Percentiles rank a stretch among this genome's conserved stretches.
Evolutionary conservation across 2,113 vertebrate genomes (phyloP).

Genomic region (Todiramphus chloris): DNA sequence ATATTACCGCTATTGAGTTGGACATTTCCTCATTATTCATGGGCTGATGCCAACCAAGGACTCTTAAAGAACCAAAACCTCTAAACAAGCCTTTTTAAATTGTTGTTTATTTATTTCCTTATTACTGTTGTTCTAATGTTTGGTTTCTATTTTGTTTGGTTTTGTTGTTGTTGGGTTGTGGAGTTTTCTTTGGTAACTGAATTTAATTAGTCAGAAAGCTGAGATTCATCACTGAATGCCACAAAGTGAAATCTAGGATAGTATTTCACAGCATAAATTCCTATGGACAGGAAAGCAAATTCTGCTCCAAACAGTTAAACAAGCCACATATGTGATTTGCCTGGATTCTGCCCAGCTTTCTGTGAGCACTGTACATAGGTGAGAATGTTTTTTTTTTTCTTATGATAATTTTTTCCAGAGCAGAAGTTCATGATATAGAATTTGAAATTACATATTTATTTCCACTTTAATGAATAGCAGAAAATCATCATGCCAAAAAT

Average conservation of each 20-base stretch:
- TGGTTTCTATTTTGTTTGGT: background rate
- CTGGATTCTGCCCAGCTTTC: background rate
- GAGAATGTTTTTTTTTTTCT: background rate
- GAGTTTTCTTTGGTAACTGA: background rate
- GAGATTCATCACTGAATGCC: background rate
- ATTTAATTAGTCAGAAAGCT: background rate
- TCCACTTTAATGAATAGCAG: background rate
- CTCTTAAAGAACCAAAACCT: background rate
- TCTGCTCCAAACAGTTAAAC: background rate
- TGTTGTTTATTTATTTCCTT: background rate
- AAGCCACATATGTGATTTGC: background rate
- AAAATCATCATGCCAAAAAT: background rate
- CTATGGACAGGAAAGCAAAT: background rate
- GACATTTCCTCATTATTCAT: slow-evolving; percentile 31
- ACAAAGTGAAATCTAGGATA: background rate
- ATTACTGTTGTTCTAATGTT: background rate
- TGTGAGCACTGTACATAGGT: background rate
- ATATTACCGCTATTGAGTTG: slow-evolving; percentile 12
- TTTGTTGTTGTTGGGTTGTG: background rate
- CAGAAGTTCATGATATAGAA: background rate
- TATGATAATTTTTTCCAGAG: background rate
- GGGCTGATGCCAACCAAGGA: background rate
- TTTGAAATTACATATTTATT: background rate
- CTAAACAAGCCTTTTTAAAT: background rate
- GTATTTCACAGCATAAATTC: background rate